phyloP scores from a whole-genome alignment of 2,888 invertebrate genomes.

The Pristionchus exspectatus region DNA sequence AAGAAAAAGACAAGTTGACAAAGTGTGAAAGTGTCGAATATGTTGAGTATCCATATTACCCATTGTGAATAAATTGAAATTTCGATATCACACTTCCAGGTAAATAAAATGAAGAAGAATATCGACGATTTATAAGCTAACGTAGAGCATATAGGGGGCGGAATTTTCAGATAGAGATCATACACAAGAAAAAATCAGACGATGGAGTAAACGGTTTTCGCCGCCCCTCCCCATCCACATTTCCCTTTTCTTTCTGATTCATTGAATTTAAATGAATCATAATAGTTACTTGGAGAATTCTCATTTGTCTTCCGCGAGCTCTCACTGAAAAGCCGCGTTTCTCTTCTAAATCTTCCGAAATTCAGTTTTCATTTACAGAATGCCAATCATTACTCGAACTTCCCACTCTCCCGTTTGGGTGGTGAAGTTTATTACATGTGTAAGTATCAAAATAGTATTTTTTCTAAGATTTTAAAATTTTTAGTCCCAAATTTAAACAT shows the following conservation, averaged over 20 bases:
- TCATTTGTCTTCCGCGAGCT: background rate
- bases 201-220: background rate
- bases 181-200: background rate
- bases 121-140: background rate
- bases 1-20: too few species aligned
- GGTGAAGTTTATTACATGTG: conserved; percentile 55
- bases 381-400: conserved; percentile 50
- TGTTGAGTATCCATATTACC: too few species aligned
- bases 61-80: too few species aligned
- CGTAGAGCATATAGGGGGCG: background rate
- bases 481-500: too few species aligned
- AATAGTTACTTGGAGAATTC: background rate
- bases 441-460: background rate
- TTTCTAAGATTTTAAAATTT: background rate
- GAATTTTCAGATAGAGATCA: background rate
- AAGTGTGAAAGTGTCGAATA: too few species aligned
- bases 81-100: too few species aligned
- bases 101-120: too few species aligned
- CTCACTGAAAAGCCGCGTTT: background rate
- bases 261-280: conserved; percentile 10
- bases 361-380: background rate
- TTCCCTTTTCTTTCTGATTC: background rate
- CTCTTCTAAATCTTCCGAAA: background rate
- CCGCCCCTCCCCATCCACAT: background rate
- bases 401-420: conserved; percentile 52